Evolutionary conservation across 2,797 vertebrate species (phyloP).

Genomic region (Ambastaia sidthimunki): DNA sequence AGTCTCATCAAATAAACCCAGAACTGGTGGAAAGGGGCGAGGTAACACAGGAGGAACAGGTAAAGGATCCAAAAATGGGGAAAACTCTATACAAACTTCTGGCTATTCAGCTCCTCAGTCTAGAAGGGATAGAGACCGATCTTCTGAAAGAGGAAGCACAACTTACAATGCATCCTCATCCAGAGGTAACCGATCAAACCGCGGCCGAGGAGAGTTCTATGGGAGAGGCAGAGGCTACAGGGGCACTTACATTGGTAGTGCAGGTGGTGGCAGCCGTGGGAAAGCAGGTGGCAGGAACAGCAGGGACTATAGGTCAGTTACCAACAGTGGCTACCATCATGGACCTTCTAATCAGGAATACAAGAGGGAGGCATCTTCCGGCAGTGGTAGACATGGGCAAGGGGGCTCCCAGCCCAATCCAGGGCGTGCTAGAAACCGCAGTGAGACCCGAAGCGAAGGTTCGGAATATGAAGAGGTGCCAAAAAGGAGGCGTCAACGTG

Average conservation of each 20-base stretch:
- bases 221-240: slow-evolving; percentile 88
- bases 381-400: slow-evolving; percentile 69
- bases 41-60: slow-evolving; percentile 67
- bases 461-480: slow-evolving; percentile 94
- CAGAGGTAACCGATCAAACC: slow-evolving; percentile 74
- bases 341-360: slow-evolving; percentile 68
- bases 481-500: slow-evolving; percentile 87
- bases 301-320: slow-evolving; percentile 81
- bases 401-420: slow-evolving; percentile 78
- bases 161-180: slow-evolving; percentile 71
- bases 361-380: slow-evolving; percentile 69
- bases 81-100: slow-evolving; percentile 59
- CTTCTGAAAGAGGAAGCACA: slow-evolving; percentile 72
- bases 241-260: slow-evolving; percentile 81
- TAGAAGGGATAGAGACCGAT: slow-evolving; percentile 80
- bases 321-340: slow-evolving; percentile 75
- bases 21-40: slow-evolving; percentile 78
- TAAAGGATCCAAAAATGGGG: slow-evolving; percentile 76
- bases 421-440: slow-evolving; percentile 84
- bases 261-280: slow-evolving; percentile 77
- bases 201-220: slow-evolving; percentile 89
- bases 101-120: slow-evolving; percentile 71
- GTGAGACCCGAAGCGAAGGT: slow-evolving; percentile 91
- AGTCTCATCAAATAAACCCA: slow-evolving; percentile 68
- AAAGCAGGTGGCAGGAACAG: slow-evolving; percentile 78